These are phyloP conservation scores for Ceratosolen solmsi DNA, from an alignment of 1,140 invertebrate genomes.

Conservation along the genomic window DNA sequence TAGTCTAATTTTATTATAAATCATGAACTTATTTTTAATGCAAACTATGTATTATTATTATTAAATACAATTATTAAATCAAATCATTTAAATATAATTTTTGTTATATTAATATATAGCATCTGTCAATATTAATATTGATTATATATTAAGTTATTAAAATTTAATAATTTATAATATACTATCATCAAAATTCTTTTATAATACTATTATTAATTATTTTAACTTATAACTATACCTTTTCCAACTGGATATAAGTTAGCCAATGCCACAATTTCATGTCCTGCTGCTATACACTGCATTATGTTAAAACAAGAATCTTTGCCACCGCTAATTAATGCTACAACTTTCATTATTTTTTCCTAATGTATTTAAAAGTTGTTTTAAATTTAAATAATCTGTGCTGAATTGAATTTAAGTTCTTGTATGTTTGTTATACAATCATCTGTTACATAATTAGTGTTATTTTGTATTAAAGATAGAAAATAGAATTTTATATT, in stretches of 20 bases:
- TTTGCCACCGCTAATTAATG: slow-evolving; percentile 96
- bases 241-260: slow-evolving; percentile 92
- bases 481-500: background rate
- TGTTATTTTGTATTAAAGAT: too few species aligned
- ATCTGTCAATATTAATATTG: too few species aligned
- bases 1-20: too few species aligned
- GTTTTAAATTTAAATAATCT: slow-evolving; percentile 13
- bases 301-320: slow-evolving; percentile 99
- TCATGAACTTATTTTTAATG: too few species aligned
- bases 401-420: slow-evolving; percentile 51
- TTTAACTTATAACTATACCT: slow-evolving; percentile 75
- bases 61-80: too few species aligned
- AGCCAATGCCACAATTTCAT: slow-evolving; percentile 96
- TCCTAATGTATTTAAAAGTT: slow-evolving; percentile 8
- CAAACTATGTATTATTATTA: too few species aligned
- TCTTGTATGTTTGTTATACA: slow-evolving; percentile 56
- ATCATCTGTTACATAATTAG: slow-evolving; percentile 64
- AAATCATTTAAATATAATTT: too few species aligned
- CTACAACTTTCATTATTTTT: slow-evolving; percentile 87
- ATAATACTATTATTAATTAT: background rate
- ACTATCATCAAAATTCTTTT: too few species aligned
- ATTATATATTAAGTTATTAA: background rate
- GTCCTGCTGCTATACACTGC: slow-evolving; percentile 96
- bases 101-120: too few species aligned
- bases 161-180: background rate